Evolutionary conservation across 2,888 invertebrate species (phyloP).

Genomic region (Chloroclysta siterata): DNA sequence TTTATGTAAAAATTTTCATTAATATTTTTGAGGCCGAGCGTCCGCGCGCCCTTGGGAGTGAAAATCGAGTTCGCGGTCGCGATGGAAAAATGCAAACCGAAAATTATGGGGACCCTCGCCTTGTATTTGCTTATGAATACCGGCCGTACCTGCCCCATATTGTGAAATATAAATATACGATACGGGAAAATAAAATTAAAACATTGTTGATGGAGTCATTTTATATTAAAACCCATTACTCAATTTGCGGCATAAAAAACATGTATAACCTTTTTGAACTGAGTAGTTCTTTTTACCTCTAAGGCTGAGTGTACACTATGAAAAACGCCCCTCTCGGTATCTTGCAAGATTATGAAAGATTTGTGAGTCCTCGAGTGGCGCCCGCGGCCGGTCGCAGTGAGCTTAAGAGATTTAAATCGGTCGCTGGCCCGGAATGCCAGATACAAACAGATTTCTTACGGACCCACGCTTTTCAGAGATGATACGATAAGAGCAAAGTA

Average conservation of each 20-base stretch:
- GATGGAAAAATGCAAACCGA: conserved; percentile 85
- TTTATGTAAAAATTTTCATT: conserved; percentile 86
- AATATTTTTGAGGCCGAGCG: conserved; percentile 84
- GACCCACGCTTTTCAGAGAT: conserved; percentile 62
- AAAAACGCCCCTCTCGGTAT: conserved; percentile 78
- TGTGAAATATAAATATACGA: conserved; percentile 70
- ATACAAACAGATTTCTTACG: conserved; percentile 82
- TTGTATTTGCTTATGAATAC: conserved; percentile 85
- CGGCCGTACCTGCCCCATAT: conserved; percentile 68
- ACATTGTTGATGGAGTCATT: conserved; percentile 60
- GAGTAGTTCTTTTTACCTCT: conserved; percentile 59
- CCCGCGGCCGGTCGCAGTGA: conserved; percentile 74
- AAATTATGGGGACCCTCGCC: conserved; percentile 83
- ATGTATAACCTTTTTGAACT: conserved; percentile 46
- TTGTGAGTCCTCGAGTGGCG: conserved; percentile 80
- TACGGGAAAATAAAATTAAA: conserved; percentile 75
- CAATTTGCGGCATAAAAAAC: conserved; percentile 44
- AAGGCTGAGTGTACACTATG: conserved; percentile 66
- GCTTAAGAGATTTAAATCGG: conserved; percentile 85
- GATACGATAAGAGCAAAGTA: conserved; percentile 51
- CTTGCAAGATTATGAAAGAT: conserved; percentile 83
- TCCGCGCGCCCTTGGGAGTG: conserved; percentile 82
- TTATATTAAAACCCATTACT: conserved; percentile 51
- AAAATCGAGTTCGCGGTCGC: conserved; percentile 83
- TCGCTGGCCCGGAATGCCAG: conserved; percentile 80